These are phyloP conservation scores for Avahi laniger DNA, from an alignment of 2,797 vertebrate species.

Conservation along the genomic window DNA sequence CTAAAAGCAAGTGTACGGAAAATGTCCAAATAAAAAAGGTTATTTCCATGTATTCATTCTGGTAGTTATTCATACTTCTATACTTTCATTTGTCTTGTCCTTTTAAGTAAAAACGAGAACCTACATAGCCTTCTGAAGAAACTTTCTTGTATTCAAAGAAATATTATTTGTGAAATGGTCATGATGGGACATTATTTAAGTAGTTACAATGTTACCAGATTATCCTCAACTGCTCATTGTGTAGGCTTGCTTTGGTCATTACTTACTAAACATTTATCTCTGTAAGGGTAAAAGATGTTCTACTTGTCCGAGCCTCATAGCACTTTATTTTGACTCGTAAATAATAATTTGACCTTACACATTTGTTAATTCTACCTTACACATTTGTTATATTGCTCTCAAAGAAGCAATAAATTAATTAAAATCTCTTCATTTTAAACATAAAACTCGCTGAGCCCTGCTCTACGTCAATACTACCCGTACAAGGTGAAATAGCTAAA, in stretches of 20 bases:
- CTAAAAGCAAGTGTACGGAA: background rate
- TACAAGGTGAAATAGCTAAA: background rate
- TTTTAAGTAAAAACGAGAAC: constrained; percentile 25
- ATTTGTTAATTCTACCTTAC: background rate
- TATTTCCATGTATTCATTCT: background rate
- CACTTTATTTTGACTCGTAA: constrained; percentile 47
- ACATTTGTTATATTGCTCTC: constrained; percentile 22
- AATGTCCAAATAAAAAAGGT: background rate
- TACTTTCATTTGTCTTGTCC: background rate
- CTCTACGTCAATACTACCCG: background rate
- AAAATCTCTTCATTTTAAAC: constrained; percentile 41
- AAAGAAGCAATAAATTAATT: constrained; percentile 52
- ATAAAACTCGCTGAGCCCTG: background rate
- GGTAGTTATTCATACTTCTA: background rate
- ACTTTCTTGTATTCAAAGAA: background rate
- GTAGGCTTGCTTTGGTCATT: background rate
- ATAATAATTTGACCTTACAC: background rate
- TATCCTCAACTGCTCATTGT: background rate
- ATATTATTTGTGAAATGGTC: background rate
- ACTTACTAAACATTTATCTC: background rate
- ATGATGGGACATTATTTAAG: background rate
- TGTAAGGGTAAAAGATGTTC: constrained; percentile 1
- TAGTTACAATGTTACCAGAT: background rate
- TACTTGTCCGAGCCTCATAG: background rate
- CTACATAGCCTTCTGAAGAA: constrained; percentile 12